Conservation (phyloP, 2,113 vertebrate species). For the Catharus minimus region DNA sequence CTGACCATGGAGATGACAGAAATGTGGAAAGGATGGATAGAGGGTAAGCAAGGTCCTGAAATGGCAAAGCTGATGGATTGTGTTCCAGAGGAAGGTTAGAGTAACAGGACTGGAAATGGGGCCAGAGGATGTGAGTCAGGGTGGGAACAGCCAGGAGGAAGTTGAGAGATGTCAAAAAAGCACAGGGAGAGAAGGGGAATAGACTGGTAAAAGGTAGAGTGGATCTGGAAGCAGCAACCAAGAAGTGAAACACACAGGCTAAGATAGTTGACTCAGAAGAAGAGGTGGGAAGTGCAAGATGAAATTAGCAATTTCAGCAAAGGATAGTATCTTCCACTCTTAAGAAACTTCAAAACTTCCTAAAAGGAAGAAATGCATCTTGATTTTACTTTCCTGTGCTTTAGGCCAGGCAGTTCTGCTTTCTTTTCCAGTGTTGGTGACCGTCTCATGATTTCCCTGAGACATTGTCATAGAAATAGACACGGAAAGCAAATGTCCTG, state of each 20-base stretch:
- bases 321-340: not conserved
- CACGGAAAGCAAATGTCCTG: not conserved
- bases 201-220: not conserved
- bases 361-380: not conserved
- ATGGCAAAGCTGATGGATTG: not conserved
- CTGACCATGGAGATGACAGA: not conserved
- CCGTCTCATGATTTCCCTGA: not conserved
- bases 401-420: not conserved
- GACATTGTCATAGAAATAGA: not conserved
- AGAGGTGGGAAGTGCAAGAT: not conserved
- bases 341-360: not conserved
- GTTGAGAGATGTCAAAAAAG: not conserved
- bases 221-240: not conserved
- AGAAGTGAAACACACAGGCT: not conserved
- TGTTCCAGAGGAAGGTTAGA: not conserved
- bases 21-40: not conserved
- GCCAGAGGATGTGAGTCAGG: not conserved
- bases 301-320: not conserved
- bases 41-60: not conserved
- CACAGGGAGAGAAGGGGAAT: not conserved
- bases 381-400: not conserved
- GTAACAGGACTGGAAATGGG: not conserved
- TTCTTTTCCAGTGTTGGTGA: not conserved
- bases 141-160: not conserved
- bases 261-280: not conserved